These are phyloP conservation scores for Choloepus hoffmanni DNA, from an alignment of 2,113 vertebrate species.

Conservation along the genomic window DNA sequence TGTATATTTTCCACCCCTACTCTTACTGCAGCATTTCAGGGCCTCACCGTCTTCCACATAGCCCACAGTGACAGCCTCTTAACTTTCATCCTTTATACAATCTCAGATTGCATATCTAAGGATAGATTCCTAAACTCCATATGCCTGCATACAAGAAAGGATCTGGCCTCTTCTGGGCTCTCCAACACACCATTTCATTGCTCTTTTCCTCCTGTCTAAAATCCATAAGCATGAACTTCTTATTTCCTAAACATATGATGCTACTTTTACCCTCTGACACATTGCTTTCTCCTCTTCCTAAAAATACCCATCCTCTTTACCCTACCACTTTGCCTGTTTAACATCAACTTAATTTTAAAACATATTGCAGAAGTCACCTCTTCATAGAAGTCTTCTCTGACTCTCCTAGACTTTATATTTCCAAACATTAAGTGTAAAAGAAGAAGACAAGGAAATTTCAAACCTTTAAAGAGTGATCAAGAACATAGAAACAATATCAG, in stretches of 20 bases:
- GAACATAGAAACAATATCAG: neutral
- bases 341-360: neutral
- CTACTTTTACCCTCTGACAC: neutral
- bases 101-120: neutral
- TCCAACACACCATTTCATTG: neutral
- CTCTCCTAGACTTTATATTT: neutral
- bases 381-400: neutral
- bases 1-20: neutral
- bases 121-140: neutral
- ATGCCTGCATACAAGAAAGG: neutral
- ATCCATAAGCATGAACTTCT: neutral
- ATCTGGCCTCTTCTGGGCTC: neutral
- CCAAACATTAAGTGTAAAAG: too few species aligned
- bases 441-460: neutral
- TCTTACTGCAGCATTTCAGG: neutral
- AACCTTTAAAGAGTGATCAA: neutral
- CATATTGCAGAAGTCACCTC: neutral
- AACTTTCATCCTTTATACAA: neutral
- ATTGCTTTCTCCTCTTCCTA: neutral
- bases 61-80: neutral
- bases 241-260: neutral
- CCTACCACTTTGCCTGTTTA: neutral
- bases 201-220: neutral
- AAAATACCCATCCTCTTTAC: neutral
- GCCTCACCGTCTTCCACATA: neutral